Conservation (phyloP, 2,797 vertebrate genomes). For the Emys orbicularis region DNA sequence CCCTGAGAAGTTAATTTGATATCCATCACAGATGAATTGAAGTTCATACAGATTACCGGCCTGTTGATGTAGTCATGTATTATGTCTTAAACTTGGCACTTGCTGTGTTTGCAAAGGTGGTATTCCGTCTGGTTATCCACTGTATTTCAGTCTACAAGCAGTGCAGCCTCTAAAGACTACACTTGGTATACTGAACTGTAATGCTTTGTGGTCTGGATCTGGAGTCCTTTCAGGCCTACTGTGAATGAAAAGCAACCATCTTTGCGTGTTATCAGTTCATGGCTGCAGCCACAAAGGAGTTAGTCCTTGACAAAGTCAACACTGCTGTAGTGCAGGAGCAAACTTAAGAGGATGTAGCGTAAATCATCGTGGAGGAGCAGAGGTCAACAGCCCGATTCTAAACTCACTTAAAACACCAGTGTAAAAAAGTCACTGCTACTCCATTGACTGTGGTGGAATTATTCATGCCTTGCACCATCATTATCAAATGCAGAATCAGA, state of each 20-base stretch:
- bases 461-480: neutral
- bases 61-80: neutral
- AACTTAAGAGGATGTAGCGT: neutral
- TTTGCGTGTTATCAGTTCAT: neutral
- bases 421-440: neutral
- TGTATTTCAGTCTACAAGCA: neutral
- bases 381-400: neutral
- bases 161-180: neutral
- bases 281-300: neutral
- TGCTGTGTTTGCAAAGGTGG: neutral
- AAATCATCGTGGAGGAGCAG: neutral
- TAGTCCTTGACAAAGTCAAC: neutral
- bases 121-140: neutral
- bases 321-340: neutral
- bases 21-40: neutral
- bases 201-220: neutral
- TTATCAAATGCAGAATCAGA: neutral
- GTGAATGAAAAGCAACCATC: neutral
- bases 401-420: neutral
- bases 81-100: neutral
- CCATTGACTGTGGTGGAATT: neutral
- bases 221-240: neutral
- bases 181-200: neutral
- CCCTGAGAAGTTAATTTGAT: neutral
- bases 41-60: neutral